phyloP scores from a whole-genome alignment of 2,113 vertebrate genomes.

The Hippocampus guttulatus region DNA sequence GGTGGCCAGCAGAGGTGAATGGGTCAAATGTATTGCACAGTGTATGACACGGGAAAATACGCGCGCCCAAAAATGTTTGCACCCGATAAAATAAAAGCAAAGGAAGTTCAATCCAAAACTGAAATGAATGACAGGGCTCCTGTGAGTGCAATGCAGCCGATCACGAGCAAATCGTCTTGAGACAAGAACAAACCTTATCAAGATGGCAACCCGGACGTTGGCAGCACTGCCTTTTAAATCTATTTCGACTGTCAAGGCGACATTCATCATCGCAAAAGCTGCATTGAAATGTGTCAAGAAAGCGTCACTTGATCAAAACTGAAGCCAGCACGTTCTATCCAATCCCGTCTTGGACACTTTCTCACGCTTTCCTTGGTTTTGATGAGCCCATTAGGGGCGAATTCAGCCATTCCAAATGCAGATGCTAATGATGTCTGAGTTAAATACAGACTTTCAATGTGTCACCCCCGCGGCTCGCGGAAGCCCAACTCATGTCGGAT shows the following conservation, averaged over 20 bases:
- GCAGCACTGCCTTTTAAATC: conserved; percentile 16
- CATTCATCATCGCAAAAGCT: conserved; percentile 27
- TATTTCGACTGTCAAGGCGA: conserved; percentile 21
- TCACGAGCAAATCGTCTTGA: not conserved
- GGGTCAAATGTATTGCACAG: conserved; percentile 9
- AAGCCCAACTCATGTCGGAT: conserved; percentile 31
- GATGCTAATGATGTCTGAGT: conserved; percentile 46
- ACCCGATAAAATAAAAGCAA: conserved; percentile 18
- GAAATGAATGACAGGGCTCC: not conserved
- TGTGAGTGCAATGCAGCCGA: not conserved
- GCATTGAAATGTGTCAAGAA: conserved; percentile 12
- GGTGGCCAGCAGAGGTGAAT: conserved; percentile 15
- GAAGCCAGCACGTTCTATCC: conserved; percentile 27
- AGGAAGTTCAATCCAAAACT: conserved; percentile 15
- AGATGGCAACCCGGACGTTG: conserved; percentile 20
- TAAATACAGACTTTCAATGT: not conserved
- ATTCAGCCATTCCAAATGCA: conserved; percentile 46
- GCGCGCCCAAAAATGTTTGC: conserved; percentile 11
- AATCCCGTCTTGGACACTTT: conserved; percentile 31
- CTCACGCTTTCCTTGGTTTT: conserved; percentile 26
- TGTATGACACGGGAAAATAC: not conserved
- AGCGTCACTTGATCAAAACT: conserved; percentile 25
- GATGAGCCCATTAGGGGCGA: conserved; percentile 44
- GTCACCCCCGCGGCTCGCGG: not conserved
- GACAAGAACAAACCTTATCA: not conserved